Base-by-base conservation (phyloP, 2,113 vertebrate genomes). In the Castor canadensis region DNA sequence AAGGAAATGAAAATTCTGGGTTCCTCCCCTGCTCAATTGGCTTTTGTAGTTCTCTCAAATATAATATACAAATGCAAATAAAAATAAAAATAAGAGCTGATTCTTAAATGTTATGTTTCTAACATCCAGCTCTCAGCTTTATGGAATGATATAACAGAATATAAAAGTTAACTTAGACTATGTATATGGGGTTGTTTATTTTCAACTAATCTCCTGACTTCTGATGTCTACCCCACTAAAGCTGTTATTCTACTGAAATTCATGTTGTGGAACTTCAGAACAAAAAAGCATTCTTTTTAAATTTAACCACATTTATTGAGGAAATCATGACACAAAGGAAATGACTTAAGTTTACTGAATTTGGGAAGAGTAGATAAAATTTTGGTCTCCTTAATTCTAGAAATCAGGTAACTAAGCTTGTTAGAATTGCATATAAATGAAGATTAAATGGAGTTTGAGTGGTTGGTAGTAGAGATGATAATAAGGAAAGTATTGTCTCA, bases 261-360 rank as follows among this genome's bases (percentile, higher is more conserved):
- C 28, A 52, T 19, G 71, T 71, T 73, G 6, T 7, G 12, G 67
- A 64, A 79, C 15, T 71, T n/a, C 12, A 64, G 26, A 73, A 54
- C 9, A 54, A 17, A 77, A 91, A 28, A 72, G 72, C 83, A 76
- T 12, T 79, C 35, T n/a, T 80, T 75, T 38, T 66, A 54, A 54
- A 45, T 71, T 58, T 67, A 79, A 76, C 32, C 6, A 9, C 75
- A 3, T 6, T 77, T 80, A 1, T 82, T 67, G 43, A 19, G 60
- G 43, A 95, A 94, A 58, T 79, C 28, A 86, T 83, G 75, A 93
- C 6, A 17, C 64, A 58, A 80, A 84, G 19, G 71, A 69, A 94
- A 76, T 86, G 35, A 56, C 28, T 82, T 89, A 76, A 60, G 1
- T 71, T 79, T 64, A 75, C 30, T 81, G 62, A 83, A 92, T 95